phyloP scores from a whole-genome alignment of 92 coral and sea anemone genomes.

The Epizoanthus stellaris region DNA sequence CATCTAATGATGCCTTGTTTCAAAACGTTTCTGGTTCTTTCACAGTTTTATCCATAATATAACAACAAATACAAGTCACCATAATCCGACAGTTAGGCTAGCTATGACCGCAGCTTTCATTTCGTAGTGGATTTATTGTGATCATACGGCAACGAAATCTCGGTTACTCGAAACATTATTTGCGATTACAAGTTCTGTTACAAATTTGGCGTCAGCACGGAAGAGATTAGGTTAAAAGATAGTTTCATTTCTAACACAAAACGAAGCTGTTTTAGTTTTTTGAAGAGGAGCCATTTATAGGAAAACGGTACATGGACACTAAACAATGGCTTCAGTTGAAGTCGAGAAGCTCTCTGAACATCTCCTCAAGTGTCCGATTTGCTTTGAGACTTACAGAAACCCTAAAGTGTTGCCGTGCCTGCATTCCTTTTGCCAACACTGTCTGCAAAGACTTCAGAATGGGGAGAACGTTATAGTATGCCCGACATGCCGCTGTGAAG shows the following conservation, averaged over 20 bases:
- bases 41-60: too few species aligned
- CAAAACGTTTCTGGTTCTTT: too few species aligned
- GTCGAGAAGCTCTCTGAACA: constrained; percentile 97
- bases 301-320: neutral
- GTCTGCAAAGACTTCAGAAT: constrained; percentile 80
- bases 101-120: too few species aligned
- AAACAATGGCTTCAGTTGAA: constrained; percentile 93
- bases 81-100: too few species aligned
- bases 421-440: constrained; percentile 94
- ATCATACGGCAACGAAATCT: too few species aligned
- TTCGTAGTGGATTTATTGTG: too few species aligned
- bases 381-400: constrained; percentile 88
- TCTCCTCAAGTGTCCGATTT: constrained; percentile 91
- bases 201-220: constrained; percentile 1
- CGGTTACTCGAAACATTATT: too few species aligned
- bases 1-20: too few species aligned
- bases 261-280: neutral
- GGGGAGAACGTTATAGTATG: constrained; percentile 88
- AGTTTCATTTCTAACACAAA: neutral
- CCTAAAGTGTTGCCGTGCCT: constrained; percentile 96
- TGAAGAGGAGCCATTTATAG: neutral
- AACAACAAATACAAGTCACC: too few species aligned
- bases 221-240: neutral
- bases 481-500: constrained; percentile 93
- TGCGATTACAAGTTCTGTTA: constrained; percentile 2